Base-by-base conservation (phyloP, 2,888 invertebrate species). In the Belgica antarctica region DNA sequence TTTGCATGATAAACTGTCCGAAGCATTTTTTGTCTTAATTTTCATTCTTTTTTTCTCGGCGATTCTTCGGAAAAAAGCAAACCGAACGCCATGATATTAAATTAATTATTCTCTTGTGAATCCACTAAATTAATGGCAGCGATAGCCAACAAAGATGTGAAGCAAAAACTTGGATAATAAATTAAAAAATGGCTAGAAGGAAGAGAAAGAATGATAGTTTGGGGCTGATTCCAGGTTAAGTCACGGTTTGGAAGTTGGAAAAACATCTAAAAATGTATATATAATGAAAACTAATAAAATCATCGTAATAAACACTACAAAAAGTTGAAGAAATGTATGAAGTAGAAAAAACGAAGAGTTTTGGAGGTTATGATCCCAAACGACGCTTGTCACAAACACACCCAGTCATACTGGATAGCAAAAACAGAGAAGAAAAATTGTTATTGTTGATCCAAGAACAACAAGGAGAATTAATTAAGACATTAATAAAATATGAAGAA, bases 381-480 rank as follows among this genome's bases (percentile, higher is more conserved):
- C n/a, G n/a, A n/a, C n/a, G n/a, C n/a, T n/a, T n/a, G n/a, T n/a
- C n/a, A n/a, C n/a, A n/a, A n/a, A n/a, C n/a, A n/a, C n/a, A n/a
- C n/a, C n/a, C n/a, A n/a, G n/a, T n/a, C n/a, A n/a, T n/a, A n/a
- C 10, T 19, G 22, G 17, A 62, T 22, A 28, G 17, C 41, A 28
- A 25, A 15, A 41, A n/a, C n/a, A 41, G 62, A 36, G 41, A 25
- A n/a, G 1, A 57, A 27, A 15, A 27, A 59, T 27, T 59, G 59
- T 27, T 59, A 24, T 27, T 59, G 59, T 59, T 59, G 24, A 25
- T n/a, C 27, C 8, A 57, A 57, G 27, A 17, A 68, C 8, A 34
- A 31, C 19, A 31, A 34, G 31, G 57, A 68, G 47, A 68, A 68
- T 68, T 68, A 68, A 68, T 68, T 68, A 68, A 68, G 68, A 68